Base-by-base conservation (phyloP, 1,140 invertebrate genomes). In the Drosophila punjabiensis region DNA sequence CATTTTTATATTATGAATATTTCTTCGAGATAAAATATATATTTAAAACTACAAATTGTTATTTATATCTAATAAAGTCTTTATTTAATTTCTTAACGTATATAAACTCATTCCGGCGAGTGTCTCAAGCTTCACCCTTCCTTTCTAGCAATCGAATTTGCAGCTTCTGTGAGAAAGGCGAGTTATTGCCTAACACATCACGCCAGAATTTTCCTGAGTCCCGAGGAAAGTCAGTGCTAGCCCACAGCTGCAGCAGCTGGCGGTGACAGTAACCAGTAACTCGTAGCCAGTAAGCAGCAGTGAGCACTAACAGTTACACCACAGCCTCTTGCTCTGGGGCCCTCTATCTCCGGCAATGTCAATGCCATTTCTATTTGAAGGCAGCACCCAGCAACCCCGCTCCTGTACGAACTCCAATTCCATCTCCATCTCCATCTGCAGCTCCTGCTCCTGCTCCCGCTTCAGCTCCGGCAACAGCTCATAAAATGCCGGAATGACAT, bases 401-500 rank as follows among this genome's bases (percentile, higher is more conserved):
- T 45, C 20, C 63, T n/a, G 48, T 10, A 59, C 61, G 45, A 65
- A 6, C 43, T 53, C 43, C 55, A 33, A 30, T 20, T 37, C 32
- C 39, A 52, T 45, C 33, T 58, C 32, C 53, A 45, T 24, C 64
- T 28, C 9, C 56, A 43, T 16, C 20, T 24, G 14, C 56, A 47
- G 32, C 18, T 24, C 33, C 60, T 20, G 24, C 18, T 30, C 32
- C 30, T 24, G n/a, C 63, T 69, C 18, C 67, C 8, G 18, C 64
- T 63, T 9, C 52, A 43, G 47, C 61, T 63, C 37, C 47, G 37
- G 70, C 70, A 81, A 75, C 85, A 84, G 82, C 86, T 89, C 86
- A 90, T 89, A 89, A 90, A 89, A 90, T 89, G 86, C 76, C 66
- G 65, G 62, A 80, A 75, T 90, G 86, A 90, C 86, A 79, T 90